Evolutionary conservation across 2,888 invertebrate species (phyloP).

Genomic region (Helobdella robusta): DNA sequence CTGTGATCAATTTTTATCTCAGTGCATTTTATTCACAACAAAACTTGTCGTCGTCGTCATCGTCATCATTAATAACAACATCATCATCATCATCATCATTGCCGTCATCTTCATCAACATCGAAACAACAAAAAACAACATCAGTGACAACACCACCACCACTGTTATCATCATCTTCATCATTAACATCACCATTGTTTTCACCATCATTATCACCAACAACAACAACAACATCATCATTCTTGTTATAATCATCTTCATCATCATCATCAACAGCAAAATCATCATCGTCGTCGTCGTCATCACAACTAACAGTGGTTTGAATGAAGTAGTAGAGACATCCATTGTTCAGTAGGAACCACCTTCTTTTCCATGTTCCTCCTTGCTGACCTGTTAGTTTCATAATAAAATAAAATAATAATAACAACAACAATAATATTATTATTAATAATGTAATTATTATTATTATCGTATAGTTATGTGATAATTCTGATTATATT

Average conservation of each 20-base stretch:
- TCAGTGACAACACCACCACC: too few species aligned
- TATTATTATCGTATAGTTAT: not conserved
- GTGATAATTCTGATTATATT: not conserved
- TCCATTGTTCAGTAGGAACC: slow-evolving; percentile 97
- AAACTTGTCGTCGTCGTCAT: too few species aligned
- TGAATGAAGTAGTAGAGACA: slow-evolving; percentile 98
- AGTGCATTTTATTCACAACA: too few species aligned
- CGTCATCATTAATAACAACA: too few species aligned
- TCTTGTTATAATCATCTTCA: not conserved
- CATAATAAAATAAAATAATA: not conserved
- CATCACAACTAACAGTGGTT: slow-evolving; percentile 60
- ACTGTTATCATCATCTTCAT: not conserved
- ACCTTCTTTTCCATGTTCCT: slow-evolving; percentile 94
- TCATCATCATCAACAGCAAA: too few species aligned
- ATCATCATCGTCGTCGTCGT: not conserved
- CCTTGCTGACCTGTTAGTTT: slow-evolving; percentile 44
- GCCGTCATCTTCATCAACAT: too few species aligned
- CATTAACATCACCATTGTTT: not conserved
- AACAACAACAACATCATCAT: not conserved
- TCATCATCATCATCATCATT: too few species aligned
- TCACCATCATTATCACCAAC: not conserved
- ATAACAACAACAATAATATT: not conserved
- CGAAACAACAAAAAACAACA: too few species aligned
- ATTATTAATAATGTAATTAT: not conserved
- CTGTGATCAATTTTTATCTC: too few species aligned